Base-by-base conservation (phyloP, 2,113 vertebrate genomes). In the Promerops cafer region DNA sequence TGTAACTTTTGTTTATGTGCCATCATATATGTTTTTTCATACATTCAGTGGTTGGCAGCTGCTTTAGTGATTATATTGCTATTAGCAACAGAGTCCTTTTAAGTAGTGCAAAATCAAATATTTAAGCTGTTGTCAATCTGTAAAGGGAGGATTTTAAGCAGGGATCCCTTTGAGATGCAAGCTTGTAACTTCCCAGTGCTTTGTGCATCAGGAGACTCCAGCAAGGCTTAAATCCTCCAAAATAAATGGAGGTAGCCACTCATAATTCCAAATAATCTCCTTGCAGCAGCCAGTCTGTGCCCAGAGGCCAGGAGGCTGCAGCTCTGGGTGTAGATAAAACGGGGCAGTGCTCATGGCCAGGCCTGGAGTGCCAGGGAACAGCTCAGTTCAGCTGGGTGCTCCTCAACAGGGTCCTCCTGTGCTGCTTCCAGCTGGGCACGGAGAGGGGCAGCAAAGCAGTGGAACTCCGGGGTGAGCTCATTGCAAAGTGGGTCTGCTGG, bases 351-450 rank as follows among this genome's bases (percentile, higher is more conserved):
- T 63, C 8, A n/a, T 49, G 24, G n/a, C n/a, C n/a, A n/a, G n/a
- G n/a, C n/a, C n/a, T n/a, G n/a, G n/a, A 3, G 17, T 57, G 17
- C 30, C 16, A 5, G 40, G 22, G 35, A 35, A 2, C 17, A 65
- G 3, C 50, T 31, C 24, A 6, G 28, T 0, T 30, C 9, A 40
- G 35, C 2, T 16, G 11, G 16, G 22, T 37, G 12, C 27, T 49
- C 40, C 39, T 10, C 47, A 45, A 0, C 11, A 13, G 18, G 8
- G 16, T 37, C 2, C 3, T 31, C 39, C 10, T 20, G 9, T 16
- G 11, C 0, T 0, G 8, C 9, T 35, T n/a, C 44, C 49, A 68
- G 13, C 1, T 44, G 22, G 31, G 6, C 8, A 5, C 16, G 14
- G 13, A 0, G 52, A 75, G 39, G 89, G 81, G 50, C 52, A 87